Evolutionary conservation across 2,888 invertebrate genomes (phyloP).

Genomic region (Xestia sexstrigata): DNA sequence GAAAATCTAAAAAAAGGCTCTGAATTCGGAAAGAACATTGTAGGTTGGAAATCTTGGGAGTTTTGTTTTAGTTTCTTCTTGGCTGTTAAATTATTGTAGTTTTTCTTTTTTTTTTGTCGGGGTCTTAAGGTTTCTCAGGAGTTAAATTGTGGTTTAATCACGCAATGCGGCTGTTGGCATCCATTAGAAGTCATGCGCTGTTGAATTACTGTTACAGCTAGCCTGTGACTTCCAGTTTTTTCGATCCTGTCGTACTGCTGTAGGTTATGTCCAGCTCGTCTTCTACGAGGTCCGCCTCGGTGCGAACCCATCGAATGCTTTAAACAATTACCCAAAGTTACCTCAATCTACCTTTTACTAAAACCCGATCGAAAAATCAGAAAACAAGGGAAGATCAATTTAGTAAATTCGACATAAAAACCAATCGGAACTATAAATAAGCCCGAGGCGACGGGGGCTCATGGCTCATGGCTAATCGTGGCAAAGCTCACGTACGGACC

Average conservation of each 20-base stretch:
- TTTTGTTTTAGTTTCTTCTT: constrained; percentile 9
- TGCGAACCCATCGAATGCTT: background rate
- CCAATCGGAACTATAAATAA: constrained; percentile 76
- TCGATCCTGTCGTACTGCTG: background rate
- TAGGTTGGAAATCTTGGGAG: background rate
- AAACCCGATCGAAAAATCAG: constrained; percentile 47
- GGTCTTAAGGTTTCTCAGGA: background rate
- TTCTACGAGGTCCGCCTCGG: background rate
- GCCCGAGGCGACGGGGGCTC: constrained; percentile 58
- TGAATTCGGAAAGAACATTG: constrained; percentile 12
- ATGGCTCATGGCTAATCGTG: constrained; percentile 64
- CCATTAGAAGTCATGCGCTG: background rate
- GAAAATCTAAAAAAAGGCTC: constrained; percentile 18
- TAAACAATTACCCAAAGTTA: constrained; percentile 12
- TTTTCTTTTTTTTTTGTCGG: no score
- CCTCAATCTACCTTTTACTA: constrained; percentile 8
- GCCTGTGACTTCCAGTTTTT: background rate
- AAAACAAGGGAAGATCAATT: constrained; percentile 63
- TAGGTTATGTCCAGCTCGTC: background rate
- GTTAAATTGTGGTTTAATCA: background rate
- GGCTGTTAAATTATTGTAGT: background rate
- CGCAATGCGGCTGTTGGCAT: background rate
- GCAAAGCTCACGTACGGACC: constrained; percentile 70
- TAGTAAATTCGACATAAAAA: constrained; percentile 66
- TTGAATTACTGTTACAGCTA: background rate